These are phyloP conservation scores for Orius insidiosus DNA, from an alignment of 1,140 invertebrate species.

Conservation along the genomic window DNA sequence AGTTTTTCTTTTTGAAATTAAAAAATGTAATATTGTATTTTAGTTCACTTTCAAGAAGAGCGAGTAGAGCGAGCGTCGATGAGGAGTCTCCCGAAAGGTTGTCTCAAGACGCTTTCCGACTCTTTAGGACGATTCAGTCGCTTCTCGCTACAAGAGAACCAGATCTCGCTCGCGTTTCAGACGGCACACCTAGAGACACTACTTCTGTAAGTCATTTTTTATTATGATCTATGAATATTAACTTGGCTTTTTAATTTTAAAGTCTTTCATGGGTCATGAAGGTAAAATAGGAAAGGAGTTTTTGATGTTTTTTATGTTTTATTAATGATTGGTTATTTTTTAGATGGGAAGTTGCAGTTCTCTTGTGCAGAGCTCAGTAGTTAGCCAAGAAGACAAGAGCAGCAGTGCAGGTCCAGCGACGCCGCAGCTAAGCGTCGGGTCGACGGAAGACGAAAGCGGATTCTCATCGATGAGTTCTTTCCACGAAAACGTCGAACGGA, in stretches of 20 bases:
- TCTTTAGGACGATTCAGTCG: conserved; percentile 46
- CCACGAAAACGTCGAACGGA: conserved; percentile 46
- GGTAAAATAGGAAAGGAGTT: too few relatives aligned
- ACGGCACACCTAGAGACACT: conserved; percentile 15
- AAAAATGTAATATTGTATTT: neutral
- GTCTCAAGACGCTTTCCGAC: conserved; percentile 44
- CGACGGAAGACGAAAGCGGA: conserved; percentile 57
- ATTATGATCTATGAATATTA: neutral
- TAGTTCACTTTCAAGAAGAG: conserved; percentile 20
- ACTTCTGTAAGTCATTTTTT: conserved; percentile 17
- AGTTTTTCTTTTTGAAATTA: conserved; percentile 12
- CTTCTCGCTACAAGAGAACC: conserved; percentile 43
- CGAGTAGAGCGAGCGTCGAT: conserved; percentile 23
- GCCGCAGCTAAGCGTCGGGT: conserved; percentile 32
- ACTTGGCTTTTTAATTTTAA: neutral
- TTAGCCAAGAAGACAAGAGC: conserved; percentile 20
- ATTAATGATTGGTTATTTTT: conserved; percentile 2
- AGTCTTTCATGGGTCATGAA: neutral
- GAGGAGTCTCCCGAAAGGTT: conserved; percentile 43
- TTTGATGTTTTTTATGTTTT: neutral
- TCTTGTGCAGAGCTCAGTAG: conserved; percentile 13
- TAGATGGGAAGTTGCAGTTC: conserved; percentile 21
- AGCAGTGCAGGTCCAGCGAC: conserved; percentile 23
- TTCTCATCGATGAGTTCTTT: conserved; percentile 68
- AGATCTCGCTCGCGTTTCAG: conserved; percentile 28